Percentiles rank a stretch among this genome's conserved stretches.
Evolutionary conservation across 2,888 invertebrate genomes (phyloP).

Genomic region (Sisyra terminalis): DNA sequence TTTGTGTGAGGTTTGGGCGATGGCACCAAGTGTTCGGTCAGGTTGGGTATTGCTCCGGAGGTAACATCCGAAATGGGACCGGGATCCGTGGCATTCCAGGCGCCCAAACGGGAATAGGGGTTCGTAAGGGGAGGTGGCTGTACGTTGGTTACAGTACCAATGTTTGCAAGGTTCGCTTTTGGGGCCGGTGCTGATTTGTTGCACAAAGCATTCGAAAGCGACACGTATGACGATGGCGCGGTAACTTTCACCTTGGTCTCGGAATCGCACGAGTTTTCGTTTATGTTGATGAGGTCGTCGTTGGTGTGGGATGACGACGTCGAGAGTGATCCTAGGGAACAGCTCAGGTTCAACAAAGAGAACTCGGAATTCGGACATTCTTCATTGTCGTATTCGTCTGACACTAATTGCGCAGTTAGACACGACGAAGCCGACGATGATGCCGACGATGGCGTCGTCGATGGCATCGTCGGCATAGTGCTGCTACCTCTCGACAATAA

Average conservation of each 20-base stretch:
- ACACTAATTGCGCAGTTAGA: too few species aligned
- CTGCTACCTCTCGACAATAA: neutral
- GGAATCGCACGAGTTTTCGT: constrained; percentile 5
- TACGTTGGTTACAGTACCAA: constrained; percentile 8
- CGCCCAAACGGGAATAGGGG: constrained; percentile 4
- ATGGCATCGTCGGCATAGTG: neutral
- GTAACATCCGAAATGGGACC: constrained; percentile 7
- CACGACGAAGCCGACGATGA: too few species aligned
- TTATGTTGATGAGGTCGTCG: constrained; percentile 1
- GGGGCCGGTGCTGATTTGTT: neutral
- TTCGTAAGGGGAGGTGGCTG: constrained; percentile 1
- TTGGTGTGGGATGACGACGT: neutral
- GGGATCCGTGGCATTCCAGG: neutral
- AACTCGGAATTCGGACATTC: too few species aligned
- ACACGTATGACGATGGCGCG: constrained; percentile 2
- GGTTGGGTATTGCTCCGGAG: neutral
- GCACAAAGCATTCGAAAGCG: neutral
- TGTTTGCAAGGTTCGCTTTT: constrained; percentile 1
- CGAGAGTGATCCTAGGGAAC: too few species aligned
- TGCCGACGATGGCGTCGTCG: too few species aligned
- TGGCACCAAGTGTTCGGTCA: constrained; percentile 3
- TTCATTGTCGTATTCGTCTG: too few species aligned
- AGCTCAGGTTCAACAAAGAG: too few species aligned
- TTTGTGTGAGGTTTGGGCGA: neutral
- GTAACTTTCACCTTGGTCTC: neutral